These are phyloP conservation scores for Xiphophorus maculatus DNA, from an alignment of 2,113 vertebrate species.

Conservation along the genomic window DNA sequence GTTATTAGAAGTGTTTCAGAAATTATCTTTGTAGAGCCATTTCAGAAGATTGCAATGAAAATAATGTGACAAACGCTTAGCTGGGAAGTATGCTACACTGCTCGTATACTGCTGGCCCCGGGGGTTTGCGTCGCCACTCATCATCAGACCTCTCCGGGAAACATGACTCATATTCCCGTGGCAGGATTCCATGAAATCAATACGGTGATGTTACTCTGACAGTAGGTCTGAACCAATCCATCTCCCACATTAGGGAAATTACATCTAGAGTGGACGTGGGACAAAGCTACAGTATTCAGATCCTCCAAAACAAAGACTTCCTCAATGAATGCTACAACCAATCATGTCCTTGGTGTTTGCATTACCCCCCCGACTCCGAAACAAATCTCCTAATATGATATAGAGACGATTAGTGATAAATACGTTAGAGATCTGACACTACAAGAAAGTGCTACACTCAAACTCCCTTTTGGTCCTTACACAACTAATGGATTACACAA, in stretches of 20 bases:
- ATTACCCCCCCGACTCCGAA: neutral
- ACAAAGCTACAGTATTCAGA: conserved; percentile 22
- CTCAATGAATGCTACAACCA: neutral
- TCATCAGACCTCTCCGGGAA: conserved; percentile 58
- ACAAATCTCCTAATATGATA: neutral
- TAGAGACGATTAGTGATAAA: neutral
- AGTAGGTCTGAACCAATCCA: conserved; percentile 48
- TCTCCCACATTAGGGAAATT: conserved; percentile 37
- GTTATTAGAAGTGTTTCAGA: conserved; percentile 21
- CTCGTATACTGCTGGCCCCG: conserved; percentile 19
- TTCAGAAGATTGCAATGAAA: conserved; percentile 7
- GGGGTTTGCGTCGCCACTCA: conserved; percentile 55
- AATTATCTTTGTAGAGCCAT: conserved; percentile 22
- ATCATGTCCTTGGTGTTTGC: neutral
- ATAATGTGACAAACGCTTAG: conserved; percentile 9
- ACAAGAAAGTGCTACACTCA: neutral
- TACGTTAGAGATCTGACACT: neutral
- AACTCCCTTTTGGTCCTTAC: conserved; percentile 2
- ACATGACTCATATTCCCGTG: conserved; percentile 62
- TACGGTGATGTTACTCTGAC: conserved; percentile 68
- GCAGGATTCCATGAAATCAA: conserved; percentile 54
- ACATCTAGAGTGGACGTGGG: conserved; percentile 15
- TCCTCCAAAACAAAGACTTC: neutral
- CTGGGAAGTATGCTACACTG: conserved; percentile 28
- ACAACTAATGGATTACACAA: conserved; percentile 33